Evolutionary conservation across 2,113 vertebrate genomes (phyloP).

Genomic region (Marcusenius ussheri): DNA sequence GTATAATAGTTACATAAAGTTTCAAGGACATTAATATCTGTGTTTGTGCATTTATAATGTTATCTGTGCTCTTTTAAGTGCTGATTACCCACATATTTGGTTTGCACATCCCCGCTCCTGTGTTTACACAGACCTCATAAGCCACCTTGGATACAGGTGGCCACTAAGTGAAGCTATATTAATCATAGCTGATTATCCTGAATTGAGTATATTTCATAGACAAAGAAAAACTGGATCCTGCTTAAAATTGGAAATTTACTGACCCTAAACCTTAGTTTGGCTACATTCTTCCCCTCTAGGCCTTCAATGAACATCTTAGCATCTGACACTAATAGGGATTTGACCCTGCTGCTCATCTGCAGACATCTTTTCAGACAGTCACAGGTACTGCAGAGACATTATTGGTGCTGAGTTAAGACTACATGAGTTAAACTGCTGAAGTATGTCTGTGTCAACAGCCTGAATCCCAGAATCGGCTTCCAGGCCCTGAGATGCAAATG

Average conservation of each 20-base stretch:
- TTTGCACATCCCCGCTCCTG: neutral
- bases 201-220: neutral
- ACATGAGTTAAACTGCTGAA: slow-evolving; percentile 8
- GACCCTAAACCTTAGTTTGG: neutral
- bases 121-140: neutral
- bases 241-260: neutral
- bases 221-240: neutral
- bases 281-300: neutral
- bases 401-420: neutral
- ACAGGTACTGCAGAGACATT: neutral
- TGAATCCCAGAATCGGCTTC: neutral
- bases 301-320: neutral
- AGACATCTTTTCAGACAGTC: neutral
- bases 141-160: neutral
- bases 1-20: neutral
- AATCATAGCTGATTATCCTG: neutral
- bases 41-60: neutral
- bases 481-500: neutral
- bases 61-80: neutral
- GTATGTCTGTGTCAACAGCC: neutral
- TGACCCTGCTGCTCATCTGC: neutral
- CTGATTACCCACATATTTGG: no score
- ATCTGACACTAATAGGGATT: neutral
- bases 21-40: neutral
- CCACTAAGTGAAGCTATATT: neutral